Percentiles rank a stretch among this genome's conserved stretches.
phyloP scores from a whole-genome alignment of 2,113 vertebrate species.

The Microcebus jonahi region DNA sequence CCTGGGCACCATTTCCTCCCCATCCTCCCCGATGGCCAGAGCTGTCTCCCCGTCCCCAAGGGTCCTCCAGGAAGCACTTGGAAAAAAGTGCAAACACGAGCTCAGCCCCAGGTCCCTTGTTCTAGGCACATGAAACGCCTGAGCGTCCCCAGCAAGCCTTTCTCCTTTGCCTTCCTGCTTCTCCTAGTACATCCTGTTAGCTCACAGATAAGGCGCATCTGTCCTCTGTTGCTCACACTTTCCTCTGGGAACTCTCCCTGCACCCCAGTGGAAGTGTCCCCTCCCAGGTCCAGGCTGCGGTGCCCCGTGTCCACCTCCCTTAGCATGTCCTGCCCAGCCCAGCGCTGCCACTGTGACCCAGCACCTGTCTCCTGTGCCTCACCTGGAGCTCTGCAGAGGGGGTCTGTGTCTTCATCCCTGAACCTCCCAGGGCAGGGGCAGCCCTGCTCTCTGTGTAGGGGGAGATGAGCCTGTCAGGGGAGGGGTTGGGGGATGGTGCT shows the following conservation, averaged over 20 bases:
- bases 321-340: not conserved
- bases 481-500: no score
- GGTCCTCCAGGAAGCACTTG: no score
- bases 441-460: not conserved
- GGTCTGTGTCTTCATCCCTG: not conserved
- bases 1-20: not conserved
- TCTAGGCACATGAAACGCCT: fast-evolving
- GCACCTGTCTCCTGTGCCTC: not conserved
- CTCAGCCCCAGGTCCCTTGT: not conserved
- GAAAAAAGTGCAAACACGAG: fast-evolving
- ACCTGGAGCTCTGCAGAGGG: not conserved
- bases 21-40: fast-evolving
- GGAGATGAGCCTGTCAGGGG: not conserved
- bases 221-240: not conserved
- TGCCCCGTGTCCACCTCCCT: no score
- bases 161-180: not conserved
- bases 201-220: not conserved
- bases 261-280: not conserved
- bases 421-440: not conserved
- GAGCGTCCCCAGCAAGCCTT: not conserved
- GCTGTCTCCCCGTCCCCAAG: not conserved
- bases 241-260: not conserved
- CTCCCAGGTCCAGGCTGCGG: fast-evolving
- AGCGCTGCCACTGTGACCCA: fast-evolving
- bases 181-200: fast-evolving